Percentiles rank a stretch among this genome's conserved stretches.
Conservation (phyloP, 1,140 invertebrate species). For the Maniola jurtina region DNA sequence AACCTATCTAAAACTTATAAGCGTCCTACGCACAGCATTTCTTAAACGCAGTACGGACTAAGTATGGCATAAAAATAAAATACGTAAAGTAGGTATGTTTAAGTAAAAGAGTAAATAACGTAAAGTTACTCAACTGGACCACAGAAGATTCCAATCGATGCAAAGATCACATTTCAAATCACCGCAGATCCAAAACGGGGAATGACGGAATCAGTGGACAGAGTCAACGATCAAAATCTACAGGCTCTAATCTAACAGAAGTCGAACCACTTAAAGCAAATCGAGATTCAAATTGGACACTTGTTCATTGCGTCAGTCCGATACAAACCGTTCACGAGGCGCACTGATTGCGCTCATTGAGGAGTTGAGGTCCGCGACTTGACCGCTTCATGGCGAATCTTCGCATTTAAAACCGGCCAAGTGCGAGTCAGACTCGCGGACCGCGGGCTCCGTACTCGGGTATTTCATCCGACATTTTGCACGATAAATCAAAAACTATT, state of each 20-base stretch:
- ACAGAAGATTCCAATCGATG: not conserved
- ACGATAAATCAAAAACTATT: too few relatives aligned
- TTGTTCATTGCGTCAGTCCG: conserved; percentile 65
- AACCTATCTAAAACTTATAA: too few relatives aligned
- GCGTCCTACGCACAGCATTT: too few relatives aligned
- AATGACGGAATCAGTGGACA: conserved; percentile 11
- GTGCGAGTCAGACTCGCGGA: too few relatives aligned
- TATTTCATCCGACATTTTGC: too few relatives aligned
- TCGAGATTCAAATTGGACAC: conserved; percentile 73
- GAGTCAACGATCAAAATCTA: conserved; percentile 21
- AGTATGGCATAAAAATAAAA: too few relatives aligned
- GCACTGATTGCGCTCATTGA: conserved; percentile 69
- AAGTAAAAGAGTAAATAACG: not conserved
- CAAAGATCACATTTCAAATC: not conserved
- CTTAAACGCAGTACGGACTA: too few relatives aligned
- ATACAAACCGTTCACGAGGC: conserved; percentile 53
- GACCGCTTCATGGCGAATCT: conserved; percentile 59
- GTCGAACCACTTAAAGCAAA: conserved; percentile 64
- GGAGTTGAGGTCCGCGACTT: conserved; percentile 57
- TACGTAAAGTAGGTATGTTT: too few relatives aligned
- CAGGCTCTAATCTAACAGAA: conserved; percentile 63
- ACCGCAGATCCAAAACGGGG: conserved; percentile 2
- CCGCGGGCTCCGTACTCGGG: too few relatives aligned
- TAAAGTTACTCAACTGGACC: not conserved
- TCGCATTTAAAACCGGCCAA: too few relatives aligned